Conservation (phyloP, 1,140 invertebrate species). For the Ceratina calcarata region DNA sequence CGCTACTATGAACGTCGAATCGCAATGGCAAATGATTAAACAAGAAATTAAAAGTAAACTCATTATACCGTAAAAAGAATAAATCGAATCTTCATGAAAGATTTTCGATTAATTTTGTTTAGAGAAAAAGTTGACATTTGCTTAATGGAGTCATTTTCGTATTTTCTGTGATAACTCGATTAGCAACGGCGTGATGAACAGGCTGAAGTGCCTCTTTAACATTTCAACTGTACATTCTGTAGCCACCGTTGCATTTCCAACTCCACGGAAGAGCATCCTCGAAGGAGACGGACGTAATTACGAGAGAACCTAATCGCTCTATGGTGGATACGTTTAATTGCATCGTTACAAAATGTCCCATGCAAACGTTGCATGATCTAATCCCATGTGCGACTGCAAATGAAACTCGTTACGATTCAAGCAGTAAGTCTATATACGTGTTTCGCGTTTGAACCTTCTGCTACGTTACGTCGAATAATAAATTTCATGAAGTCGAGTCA, state of each 20-base stretch:
- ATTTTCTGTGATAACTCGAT: not conserved
- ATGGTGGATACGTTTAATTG: slow-evolving; percentile 36
- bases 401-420: not conserved
- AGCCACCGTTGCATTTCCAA: not conserved
- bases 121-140: not conserved
- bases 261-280: slow-evolving; percentile 14
- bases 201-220: slow-evolving; percentile 8
- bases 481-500: too few relatives aligned
- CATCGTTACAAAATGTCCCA: not conserved
- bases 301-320: slow-evolving; percentile 24
- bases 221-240: slow-evolving; percentile 15
- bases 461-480: too few relatives aligned
- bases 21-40: not conserved
- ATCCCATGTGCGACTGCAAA: not conserved
- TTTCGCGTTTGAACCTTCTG: too few relatives aligned
- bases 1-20: not conserved
- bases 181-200: not conserved
- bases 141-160: not conserved
- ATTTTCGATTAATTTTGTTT: too few relatives aligned
- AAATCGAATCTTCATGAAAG: too few relatives aligned
- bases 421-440: too few relatives aligned
- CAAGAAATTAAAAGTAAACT: too few relatives aligned
- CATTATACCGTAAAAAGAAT: not conserved
- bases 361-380: not conserved
- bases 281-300: slow-evolving; percentile 24